phyloP scores from a whole-genome alignment of 2,888 invertebrate species.

The Lasioglossum villosulum region DNA sequence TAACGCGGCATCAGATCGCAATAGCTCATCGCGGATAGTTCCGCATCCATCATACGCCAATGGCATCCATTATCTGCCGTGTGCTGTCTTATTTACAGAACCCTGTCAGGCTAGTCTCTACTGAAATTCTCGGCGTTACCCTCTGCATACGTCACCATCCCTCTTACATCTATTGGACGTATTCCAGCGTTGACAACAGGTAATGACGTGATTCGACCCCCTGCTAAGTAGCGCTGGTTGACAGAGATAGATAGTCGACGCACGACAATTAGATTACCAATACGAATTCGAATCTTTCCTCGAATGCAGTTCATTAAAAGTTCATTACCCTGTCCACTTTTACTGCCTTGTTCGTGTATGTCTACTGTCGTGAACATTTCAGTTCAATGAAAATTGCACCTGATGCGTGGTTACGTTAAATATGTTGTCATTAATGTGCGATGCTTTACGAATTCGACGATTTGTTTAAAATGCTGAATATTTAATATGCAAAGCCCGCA shows the following conservation, averaged over 20 bases:
- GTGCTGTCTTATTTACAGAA: slow-evolving; percentile 65
- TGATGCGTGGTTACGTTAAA: background rate
- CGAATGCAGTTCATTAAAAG: background rate
- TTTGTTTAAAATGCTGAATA: background rate
- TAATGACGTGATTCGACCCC: slow-evolving; percentile 57
- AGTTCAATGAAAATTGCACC: background rate
- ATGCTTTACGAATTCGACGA: background rate
- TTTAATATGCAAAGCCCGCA: background rate
- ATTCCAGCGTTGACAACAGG: slow-evolving; percentile 45
- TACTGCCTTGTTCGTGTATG: background rate
- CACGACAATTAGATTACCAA: slow-evolving; percentile 32
- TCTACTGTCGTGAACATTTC: background rate
- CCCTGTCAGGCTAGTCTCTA: slow-evolving; percentile 52
- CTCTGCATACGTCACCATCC: slow-evolving; percentile 44
- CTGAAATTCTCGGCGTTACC: slow-evolving; percentile 44
- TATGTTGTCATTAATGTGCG: background rate
- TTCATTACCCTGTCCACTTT: background rate
- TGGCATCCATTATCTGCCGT: slow-evolving; percentile 47
- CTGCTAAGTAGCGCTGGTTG: slow-evolving; percentile 21
- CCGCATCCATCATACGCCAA: slow-evolving; percentile 33
- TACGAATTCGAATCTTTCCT: background rate
- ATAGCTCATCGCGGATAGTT: slow-evolving; percentile 9
- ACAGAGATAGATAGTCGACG: slow-evolving; percentile 52
- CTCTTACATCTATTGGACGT: slow-evolving; percentile 58
- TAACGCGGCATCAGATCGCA: slow-evolving; percentile 9